Evolutionary conservation across 2,113 vertebrate species (phyloP), one percentile per base, ranked within the genome.

Genomic region (Copsychus sechellarum): DNA sequence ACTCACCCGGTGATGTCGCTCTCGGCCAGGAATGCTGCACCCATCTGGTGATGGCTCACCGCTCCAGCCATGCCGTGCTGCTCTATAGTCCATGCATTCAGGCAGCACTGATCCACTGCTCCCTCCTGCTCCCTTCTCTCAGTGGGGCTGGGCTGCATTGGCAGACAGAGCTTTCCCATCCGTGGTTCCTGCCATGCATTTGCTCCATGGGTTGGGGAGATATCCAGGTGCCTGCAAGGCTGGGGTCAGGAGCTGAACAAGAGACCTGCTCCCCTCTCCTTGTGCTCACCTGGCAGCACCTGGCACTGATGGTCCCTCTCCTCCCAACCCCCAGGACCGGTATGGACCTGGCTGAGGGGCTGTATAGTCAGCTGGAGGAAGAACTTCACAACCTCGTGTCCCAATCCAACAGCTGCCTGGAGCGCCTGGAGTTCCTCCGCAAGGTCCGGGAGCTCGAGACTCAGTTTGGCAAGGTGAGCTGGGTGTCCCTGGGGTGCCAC

Each of bases 361-460:
- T 99, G 48, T 99, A 99, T 57, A 98, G 98, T 80, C 98, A 97
- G 40, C 97, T 99, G 94, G 99, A 99, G 26, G 99, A 99, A 90
- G 98, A 98, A 56, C 98, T 99, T 12, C 99, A 99, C 28, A 91
- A 92, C 29, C 96, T 99, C 65, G 99, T 99, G 96, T 99, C 98
- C 47, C 97, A 96, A 3, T 99, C 99, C 78, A 99, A 99, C 71
- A 93, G 98, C 86, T 98, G 98, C 36, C 97, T 99, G 91, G 98
- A 98, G 90, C 98, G 87, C 45, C 97, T 99, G 57, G 98, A 99
- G 76, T 96, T 98, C 90, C 98, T 99, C 14, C 93, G 92, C 53
- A 98, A 96, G 62, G 96, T 99, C 94, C 97, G 93, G 67, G 97
- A 96, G 85, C 97, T 98, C 16, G 98, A 99, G 88, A 96, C 96